Conservation (phyloP, 1,140 invertebrate species). For the Drosophila teissieri region DNA sequence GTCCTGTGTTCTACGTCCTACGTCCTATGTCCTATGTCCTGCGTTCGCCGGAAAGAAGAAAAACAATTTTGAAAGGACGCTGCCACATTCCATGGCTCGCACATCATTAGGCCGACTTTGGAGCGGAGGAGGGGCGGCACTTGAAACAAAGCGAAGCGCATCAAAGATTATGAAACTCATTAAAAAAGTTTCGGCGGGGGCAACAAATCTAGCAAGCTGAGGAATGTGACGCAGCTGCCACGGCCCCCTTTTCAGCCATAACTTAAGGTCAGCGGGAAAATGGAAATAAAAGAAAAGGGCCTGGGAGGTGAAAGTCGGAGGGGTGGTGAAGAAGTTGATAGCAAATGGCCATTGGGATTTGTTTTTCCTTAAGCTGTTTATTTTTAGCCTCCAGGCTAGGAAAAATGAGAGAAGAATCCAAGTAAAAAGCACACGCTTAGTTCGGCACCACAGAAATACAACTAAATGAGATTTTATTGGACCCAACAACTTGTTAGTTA, state of each 20-base stretch:
- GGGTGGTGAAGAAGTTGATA: constrained; percentile 2
- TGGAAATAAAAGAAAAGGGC: neutral
- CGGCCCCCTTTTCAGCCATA: constrained; percentile 16
- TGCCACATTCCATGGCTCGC: constrained; percentile 38
- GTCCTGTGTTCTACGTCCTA: neutral
- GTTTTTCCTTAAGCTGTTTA: constrained; percentile 29
- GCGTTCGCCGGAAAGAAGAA: neutral
- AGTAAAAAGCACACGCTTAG: constrained; percentile 3
- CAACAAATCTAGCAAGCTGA: constrained; percentile 53
- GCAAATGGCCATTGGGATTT: constrained; percentile 29
- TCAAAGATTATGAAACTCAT: constrained; percentile 78
- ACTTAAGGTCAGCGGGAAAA: constrained; percentile 16
- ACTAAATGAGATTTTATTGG: too few species aligned
- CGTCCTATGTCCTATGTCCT: constrained; percentile 2
- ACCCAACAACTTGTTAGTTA: neutral
- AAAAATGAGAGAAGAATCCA: constrained; percentile 5
- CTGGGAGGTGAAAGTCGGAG: neutral
- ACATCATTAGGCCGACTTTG: constrained; percentile 50
- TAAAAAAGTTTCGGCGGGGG: constrained; percentile 70
- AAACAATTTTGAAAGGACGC: constrained; percentile 51
- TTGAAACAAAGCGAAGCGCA: constrained; percentile 63
- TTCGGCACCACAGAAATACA: neutral
- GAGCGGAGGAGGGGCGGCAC: neutral
- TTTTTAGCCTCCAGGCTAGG: constrained; percentile 20
- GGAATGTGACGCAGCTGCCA: constrained; percentile 41